Conservation (phyloP, 2,113 vertebrate species). For the Chamaea fasciata region DNA sequence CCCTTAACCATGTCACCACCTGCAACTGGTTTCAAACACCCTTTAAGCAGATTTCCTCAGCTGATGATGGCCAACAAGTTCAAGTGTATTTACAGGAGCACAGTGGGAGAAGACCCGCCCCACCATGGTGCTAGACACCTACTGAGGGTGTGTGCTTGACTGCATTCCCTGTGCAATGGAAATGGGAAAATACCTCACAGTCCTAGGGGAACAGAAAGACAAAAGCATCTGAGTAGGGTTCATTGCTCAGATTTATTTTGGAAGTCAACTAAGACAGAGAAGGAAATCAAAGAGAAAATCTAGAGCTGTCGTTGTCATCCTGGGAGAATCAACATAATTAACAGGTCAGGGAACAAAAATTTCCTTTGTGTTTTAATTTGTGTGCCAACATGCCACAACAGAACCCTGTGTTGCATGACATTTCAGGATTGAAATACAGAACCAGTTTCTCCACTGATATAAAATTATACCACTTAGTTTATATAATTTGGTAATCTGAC, state of each 20-base stretch:
- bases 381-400: background rate
- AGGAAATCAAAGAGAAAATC: background rate
- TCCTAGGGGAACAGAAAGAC: background rate
- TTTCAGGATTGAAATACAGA: background rate
- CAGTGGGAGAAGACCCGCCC: background rate
- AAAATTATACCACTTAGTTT: background rate
- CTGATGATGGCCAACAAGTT: background rate
- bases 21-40: background rate
- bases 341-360: background rate
- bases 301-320: background rate
- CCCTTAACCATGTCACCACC: background rate
- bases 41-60: background rate
- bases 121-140: background rate
- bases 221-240: background rate
- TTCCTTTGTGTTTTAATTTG: background rate
- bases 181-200: background rate
- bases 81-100: accelerated
- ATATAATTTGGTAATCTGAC: background rate
- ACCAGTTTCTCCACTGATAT: background rate
- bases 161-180: background rate
- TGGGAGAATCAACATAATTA: background rate
- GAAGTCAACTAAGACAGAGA: background rate
- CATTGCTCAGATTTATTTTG: background rate
- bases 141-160: background rate
- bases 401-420: background rate